Evolutionary conservation across 2,797 vertebrate genomes (phyloP), one percentile per base, ranked within the genome.

Genomic region (Phoeniculus purpureus): DNA sequence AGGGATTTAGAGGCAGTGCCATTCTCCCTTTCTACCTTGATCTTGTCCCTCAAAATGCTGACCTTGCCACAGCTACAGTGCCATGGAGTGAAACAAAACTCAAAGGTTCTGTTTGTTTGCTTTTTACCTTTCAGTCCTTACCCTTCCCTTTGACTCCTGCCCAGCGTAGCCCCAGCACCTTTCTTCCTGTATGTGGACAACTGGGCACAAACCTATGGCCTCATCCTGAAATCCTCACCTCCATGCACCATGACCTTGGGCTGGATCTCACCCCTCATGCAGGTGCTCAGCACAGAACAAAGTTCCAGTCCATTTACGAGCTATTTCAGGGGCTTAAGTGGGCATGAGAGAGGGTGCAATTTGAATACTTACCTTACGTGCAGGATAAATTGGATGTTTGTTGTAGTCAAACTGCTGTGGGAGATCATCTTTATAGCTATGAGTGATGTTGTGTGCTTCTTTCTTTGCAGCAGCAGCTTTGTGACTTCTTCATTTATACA

Each of bases 91-190:
- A 91, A 90, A 45, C n/a, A 37, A 58, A 91, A 51, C 76, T 71
- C 58, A 54, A 64, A 86, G 34, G 31, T 81, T 54, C 25, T 85
- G 82, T 78, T 64, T 72, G 27, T 5, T 89, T 4, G 2, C 2
- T 52, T 91, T 91, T 75, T 22, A 27, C 87, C 29, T 88, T 54
- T 26, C 70, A 81, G 87, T 81, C 80, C 48, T 95, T 65, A 70
- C 89, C 73, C 77, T 89, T 70, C 31, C 66, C 64, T 78, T 54
- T 25, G 56, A 45, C 64, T 93, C 68, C 60, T 67, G 65, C 64
- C 66, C 31, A 27, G 5, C 10, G 43, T 31, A 37, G 56, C 50
- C 77, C 45, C 29, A 87, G 66, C 65, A 89, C 66, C 71, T 32
- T 17, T 47, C n/a, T 51, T 32, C 8, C 37, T 25, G 29, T 58